Evolutionary conservation across 1,140 invertebrate genomes (phyloP), one percentile per base, ranked within the genome.

Genomic region (Ericerus pela): DNA sequence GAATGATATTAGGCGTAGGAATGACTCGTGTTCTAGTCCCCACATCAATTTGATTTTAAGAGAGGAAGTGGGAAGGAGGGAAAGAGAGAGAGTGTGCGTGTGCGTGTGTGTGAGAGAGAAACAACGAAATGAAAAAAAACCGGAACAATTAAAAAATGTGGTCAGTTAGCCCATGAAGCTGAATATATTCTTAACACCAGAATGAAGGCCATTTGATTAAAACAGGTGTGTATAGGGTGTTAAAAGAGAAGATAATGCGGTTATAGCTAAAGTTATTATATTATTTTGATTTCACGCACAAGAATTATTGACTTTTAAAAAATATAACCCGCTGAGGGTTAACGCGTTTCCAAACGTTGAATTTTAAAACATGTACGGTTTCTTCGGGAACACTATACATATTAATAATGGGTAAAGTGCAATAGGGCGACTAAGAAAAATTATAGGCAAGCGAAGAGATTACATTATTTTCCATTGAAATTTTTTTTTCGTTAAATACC

Each of bases 181-280:
- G 16, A 47, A 24, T 22, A 24, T n/a, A n/a, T 24, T 22, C 41
- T 38, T 3, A 24, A 24, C 20, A 24, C 41, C 41, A 47, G 41
- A 47, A 47, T 47, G 41, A 47, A 47, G 41, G 41, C 41, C 41
- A 47, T 24, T 24, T 18, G 41, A 47, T 47, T 24, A 47, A 18
- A 47, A 47, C 41, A 47, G 41, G 41, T 47, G 41, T 47, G 41
- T 47, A n/a, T n/a, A n/a, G n/a, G n/a, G n/a, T n/a, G n/a, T n/a
- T n/a, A n/a, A n/a, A n/a, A n/a, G n/a, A n/a, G n/a, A n/a, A n/a
- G n/a, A 47, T 18, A 24, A 47, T 47, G 41, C 14, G 22, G 41
- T 47, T 47, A 47, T 24, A 24, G 26, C 22, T 24, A 24, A 18
- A 6, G 41, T 4, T 8, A 24, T 24, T 47, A 16, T 24, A 47